Percentiles rank a stretch among this genome's conserved stretches.
Evolutionary conservation across 2,888 invertebrate genomes (phyloP).

Genomic region (Lydus trimaculatus): DNA sequence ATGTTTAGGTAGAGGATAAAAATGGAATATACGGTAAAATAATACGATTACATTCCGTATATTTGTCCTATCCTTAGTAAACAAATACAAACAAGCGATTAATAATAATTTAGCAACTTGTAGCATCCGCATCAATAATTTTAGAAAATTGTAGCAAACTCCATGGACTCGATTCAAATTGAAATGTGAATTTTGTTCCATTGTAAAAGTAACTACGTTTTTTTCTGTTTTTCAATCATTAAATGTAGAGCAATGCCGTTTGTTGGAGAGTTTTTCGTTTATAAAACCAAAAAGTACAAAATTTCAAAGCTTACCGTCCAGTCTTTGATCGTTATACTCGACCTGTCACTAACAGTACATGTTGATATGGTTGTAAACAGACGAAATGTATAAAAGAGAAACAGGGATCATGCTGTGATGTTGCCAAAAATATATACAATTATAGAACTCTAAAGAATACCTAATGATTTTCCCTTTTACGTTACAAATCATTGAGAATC

Average conservation of each 20-base stretch:
- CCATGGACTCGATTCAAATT: not conserved
- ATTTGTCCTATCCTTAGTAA: not conserved
- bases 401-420: conserved; percentile 14
- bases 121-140: not conserved
- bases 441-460: conserved; percentile 24
- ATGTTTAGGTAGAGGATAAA: not conserved
- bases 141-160: not conserved
- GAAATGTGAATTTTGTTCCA: not conserved
- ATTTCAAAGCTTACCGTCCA: conserved; percentile 20
- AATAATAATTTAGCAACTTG: not conserved
- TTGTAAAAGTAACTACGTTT: no score
- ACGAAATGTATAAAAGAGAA: not conserved
- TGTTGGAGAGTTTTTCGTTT: not conserved
- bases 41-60: conserved; percentile 3
- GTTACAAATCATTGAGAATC: conserved; percentile 18
- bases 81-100: conserved; percentile 9
- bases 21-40: not conserved
- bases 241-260: no score
- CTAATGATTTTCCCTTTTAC: conserved; percentile 21
- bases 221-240: no score
- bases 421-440: conserved; percentile 21
- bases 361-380: not conserved
- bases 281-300: conserved; percentile 4
- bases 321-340: conserved; percentile 23
- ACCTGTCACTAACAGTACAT: conserved; percentile 15